Evolutionary conservation across 1,140 invertebrate species (phyloP).

Genomic region (Zaprionus kolodkinae): DNA sequence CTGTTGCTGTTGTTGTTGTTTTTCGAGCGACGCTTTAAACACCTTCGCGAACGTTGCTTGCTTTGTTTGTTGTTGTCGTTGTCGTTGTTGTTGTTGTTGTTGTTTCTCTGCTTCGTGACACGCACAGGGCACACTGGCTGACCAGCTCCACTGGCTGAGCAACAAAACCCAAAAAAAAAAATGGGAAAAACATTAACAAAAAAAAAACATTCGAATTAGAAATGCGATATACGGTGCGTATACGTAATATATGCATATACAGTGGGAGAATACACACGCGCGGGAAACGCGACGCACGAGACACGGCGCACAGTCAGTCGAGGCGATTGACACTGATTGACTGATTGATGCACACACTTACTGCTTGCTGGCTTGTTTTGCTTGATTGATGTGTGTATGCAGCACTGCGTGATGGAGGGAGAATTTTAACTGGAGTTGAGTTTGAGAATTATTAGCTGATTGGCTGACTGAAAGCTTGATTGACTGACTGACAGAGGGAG

Average conservation of each 20-base stretch:
- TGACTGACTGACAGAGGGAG: slow-evolving; percentile 36
- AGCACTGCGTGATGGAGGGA: too few relatives aligned
- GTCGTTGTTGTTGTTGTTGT: background rate
- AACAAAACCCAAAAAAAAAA: slow-evolving; percentile 18
- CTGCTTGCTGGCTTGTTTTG: too few relatives aligned
- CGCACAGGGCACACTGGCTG: slow-evolving; percentile 38
- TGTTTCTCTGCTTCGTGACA: slow-evolving; percentile 36
- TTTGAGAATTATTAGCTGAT: background rate
- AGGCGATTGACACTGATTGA: slow-evolving; percentile 11
- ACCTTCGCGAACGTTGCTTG: slow-evolving; percentile 49
- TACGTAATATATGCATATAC: background rate
- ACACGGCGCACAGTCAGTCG: slow-evolving; percentile 14
- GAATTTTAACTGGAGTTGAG: too few relatives aligned
- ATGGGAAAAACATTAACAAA: slow-evolving; percentile 4
- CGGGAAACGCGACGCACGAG: slow-evolving; percentile 33
- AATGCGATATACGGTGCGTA: too few relatives aligned
- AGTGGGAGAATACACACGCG: slow-evolving; percentile 25
- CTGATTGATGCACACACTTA: slow-evolving; percentile 15
- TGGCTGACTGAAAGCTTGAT: slow-evolving; percentile 4
- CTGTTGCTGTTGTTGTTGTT: background rate
- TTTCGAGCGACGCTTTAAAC: slow-evolving; percentile 46
- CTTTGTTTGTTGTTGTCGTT: background rate
- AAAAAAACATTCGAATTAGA: too few relatives aligned
- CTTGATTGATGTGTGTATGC: too few relatives aligned
- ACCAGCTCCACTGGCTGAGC: slow-evolving; percentile 16